Conservation (phyloP, 2,113 vertebrate genomes). For the Pithys albifrons region DNA sequence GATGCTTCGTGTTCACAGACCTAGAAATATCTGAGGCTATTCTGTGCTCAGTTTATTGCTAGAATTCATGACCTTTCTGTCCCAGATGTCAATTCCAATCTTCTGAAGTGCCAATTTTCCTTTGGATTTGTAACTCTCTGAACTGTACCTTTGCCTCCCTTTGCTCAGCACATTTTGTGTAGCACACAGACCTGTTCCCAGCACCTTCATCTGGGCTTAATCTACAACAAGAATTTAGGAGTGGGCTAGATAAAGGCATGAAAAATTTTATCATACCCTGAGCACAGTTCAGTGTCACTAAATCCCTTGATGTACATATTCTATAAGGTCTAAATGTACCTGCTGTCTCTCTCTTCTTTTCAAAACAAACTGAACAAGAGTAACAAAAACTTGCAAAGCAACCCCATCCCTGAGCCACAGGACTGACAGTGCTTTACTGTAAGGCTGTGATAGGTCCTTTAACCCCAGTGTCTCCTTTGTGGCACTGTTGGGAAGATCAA, state of each 20-base stretch:
- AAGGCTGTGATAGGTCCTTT: not conserved
- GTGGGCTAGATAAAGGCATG: not conserved
- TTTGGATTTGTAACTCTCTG: not conserved
- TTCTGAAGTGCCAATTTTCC: not conserved
- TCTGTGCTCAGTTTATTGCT: not conserved
- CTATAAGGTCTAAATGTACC: not conserved
- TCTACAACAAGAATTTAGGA: not conserved
- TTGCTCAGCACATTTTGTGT: not conserved
- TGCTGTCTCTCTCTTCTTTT: not conserved
- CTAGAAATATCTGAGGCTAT: not conserved
- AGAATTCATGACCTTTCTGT: not conserved
- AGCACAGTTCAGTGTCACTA: not conserved
- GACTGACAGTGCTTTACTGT: not conserved
- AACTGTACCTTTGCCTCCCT: fast-evolving
- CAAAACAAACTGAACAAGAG: not conserved
- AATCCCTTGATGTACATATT: not conserved
- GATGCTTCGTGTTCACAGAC: not conserved
- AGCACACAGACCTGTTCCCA: not conserved
- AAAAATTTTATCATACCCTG: not conserved
- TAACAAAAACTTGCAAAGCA: not conserved
- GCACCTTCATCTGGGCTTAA: not conserved
- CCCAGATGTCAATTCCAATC: not conserved
- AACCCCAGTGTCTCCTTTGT: not conserved
- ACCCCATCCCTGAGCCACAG: not conserved
- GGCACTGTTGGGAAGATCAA: not conserved